A percentile compares a stretch with the other conserved stretches of the same genome.
Evolutionary conservation across 2,888 invertebrate species (phyloP).

Genomic region (Euclidia mi): DNA sequence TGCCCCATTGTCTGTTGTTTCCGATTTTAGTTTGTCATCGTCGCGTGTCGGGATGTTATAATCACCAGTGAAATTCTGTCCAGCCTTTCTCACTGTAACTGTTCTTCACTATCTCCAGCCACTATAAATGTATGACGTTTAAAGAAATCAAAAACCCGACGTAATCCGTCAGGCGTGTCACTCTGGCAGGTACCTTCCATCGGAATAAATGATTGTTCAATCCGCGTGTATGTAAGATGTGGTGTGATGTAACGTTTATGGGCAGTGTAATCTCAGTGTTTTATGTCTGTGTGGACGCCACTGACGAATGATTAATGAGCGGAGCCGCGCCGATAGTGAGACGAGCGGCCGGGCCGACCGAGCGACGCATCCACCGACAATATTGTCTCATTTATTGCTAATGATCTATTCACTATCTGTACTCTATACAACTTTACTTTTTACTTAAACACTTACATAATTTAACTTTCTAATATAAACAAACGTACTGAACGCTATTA

Average conservation of each 20-base stretch:
- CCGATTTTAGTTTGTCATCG: conserved; percentile 72
- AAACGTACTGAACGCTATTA: conserved; percentile 54
- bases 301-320: conserved; percentile 82
- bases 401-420: conserved; percentile 80
- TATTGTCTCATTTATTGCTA: conserved; percentile 87
- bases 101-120: too few species aligned
- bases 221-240: conserved; percentile 61
- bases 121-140: too few species aligned
- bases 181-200: conserved; percentile 42
- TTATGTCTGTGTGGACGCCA: conserved; percentile 76
- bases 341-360: conserved; percentile 54
- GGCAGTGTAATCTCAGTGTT: conserved; percentile 78
- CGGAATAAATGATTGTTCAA: conserved; percentile 63
- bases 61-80: conserved; percentile 49
- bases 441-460: conserved; percentile 53
- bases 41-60: conserved; percentile 57
- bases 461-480: conserved; percentile 71
- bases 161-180: conserved; percentile 21
- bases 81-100: conserved; percentile 28
- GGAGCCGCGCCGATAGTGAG: conserved; percentile 69
- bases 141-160: conserved; percentile 10
- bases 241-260: conserved; percentile 79
- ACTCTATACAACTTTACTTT: conserved; percentile 48
- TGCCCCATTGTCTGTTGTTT: conserved; percentile 77
- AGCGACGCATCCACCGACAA: conserved; percentile 68